These are phyloP conservation scores for Drosophila flavopinicola DNA, from an alignment of 2,888 invertebrate species.

Conservation along the genomic window DNA sequence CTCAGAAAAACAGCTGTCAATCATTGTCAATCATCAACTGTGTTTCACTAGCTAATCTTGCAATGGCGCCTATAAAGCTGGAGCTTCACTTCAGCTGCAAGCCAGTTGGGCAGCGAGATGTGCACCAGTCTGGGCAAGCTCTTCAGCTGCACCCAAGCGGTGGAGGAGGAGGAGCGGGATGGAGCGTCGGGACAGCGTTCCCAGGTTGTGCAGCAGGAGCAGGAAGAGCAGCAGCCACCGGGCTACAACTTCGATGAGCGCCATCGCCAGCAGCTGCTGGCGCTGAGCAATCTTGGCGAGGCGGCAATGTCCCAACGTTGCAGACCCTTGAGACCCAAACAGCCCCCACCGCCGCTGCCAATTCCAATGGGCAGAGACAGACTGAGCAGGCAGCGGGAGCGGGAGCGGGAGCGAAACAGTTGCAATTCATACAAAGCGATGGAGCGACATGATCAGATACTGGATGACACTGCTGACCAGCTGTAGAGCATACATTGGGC, in stretches of 20 bases:
- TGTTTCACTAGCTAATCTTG: not conserved
- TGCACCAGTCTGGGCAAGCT: constrained; percentile 43
- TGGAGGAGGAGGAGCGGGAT: constrained; percentile 9
- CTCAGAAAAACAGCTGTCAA: constrained; percentile 18
- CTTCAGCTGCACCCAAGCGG: constrained; percentile 40
- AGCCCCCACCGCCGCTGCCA: not conserved
- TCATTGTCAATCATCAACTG: constrained; percentile 6
- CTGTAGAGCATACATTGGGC: constrained; percentile 2
- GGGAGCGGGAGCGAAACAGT: no score
- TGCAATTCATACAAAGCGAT: constrained; percentile 42
- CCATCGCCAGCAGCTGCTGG: not conserved
- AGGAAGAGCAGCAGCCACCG: not conserved
- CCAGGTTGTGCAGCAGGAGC: no score
- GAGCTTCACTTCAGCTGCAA: not conserved
- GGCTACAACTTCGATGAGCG: not conserved
- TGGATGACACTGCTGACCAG: constrained; percentile 9
- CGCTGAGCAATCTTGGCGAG: not conserved
- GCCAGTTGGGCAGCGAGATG: constrained; percentile 25
- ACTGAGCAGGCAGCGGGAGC: not conserved
- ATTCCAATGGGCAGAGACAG: not conserved
- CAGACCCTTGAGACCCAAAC: constrained; percentile 1
- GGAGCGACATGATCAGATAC: constrained; percentile 47
- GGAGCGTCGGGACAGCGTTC: no score
- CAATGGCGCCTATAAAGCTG: constrained; percentile 23
- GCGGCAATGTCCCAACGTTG: constrained; percentile 2